Evolutionary conservation across 2,888 invertebrate genomes (phyloP).

Genomic region (Brachylomia viminalis): DNA sequence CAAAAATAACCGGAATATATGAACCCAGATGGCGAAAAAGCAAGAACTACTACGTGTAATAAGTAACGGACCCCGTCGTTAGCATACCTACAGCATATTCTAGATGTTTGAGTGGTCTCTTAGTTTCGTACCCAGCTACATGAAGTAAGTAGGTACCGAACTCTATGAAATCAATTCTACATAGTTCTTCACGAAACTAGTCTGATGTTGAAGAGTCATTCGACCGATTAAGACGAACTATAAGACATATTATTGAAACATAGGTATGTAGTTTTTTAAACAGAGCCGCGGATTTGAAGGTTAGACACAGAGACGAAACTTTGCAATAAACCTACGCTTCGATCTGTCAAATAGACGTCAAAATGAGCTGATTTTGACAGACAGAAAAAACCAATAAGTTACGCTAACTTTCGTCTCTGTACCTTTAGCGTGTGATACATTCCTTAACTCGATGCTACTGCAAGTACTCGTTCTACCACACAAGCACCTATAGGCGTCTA

Average conservation of each 20-base stretch:
- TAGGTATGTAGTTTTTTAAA: not conserved
- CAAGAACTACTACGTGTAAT: too few species aligned
- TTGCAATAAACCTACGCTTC: not conserved
- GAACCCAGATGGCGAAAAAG: not conserved
- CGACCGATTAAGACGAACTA: not conserved
- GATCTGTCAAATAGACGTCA: not conserved
- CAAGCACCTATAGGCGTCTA: not conserved
- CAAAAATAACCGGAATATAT: too few species aligned
- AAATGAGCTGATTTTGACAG: not conserved
- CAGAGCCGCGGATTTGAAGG: too few species aligned
- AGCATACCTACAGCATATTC: too few species aligned
- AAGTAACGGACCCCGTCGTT: too few species aligned
- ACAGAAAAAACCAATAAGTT: not conserved
- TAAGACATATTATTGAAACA: not conserved
- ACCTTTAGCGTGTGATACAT: not conserved
- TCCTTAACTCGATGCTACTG: not conserved
- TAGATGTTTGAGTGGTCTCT: too few species aligned
- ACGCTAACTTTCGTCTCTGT: not conserved
- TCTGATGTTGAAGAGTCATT: too few species aligned
- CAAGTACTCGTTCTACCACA: slow-evolving; percentile 12
- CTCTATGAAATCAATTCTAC: too few species aligned
- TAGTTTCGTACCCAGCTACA: too few species aligned
- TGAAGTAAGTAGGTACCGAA: too few species aligned
- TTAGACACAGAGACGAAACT: not conserved
- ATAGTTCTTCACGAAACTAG: too few species aligned